Evolutionary conservation across 2,888 invertebrate genomes (phyloP).

Genomic region (Autographa gamma): DNA sequence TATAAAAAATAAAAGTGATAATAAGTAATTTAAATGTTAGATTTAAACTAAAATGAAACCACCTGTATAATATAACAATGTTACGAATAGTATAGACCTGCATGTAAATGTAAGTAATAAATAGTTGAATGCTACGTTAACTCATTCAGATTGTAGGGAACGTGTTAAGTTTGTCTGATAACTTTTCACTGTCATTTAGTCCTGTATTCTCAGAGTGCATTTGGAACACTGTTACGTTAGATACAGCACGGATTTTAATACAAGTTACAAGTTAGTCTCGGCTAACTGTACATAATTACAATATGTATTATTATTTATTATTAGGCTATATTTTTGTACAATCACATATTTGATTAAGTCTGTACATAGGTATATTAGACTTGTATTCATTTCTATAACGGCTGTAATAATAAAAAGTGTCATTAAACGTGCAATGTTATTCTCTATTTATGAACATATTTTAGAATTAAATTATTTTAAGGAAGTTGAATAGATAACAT

Average conservation of each 20-base stretch:
- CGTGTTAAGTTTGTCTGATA: constrained; percentile 4
- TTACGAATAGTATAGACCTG: not conserved
- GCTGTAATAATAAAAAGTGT: too few species aligned
- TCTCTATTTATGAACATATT: too few species aligned
- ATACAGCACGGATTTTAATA: not conserved
- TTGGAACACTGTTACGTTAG: not conserved
- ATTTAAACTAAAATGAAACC: constrained; percentile 13
- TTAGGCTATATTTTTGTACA: too few species aligned
- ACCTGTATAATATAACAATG: not conserved
- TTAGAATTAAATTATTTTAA: too few species aligned
- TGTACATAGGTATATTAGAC: too few species aligned
- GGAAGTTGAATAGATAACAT: too few species aligned
- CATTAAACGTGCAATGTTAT: too few species aligned
- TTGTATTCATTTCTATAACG: too few species aligned
- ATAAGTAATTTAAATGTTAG: constrained; percentile 16
- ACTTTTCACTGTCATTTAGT: not conserved
- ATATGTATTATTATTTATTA: too few species aligned
- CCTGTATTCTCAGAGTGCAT: not conserved
- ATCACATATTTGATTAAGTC: too few species aligned
- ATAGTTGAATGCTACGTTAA: not conserved
- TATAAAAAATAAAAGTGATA: constrained; percentile 67
- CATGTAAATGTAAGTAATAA: not conserved
- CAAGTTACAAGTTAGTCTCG: too few species aligned
- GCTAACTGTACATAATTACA: too few species aligned
- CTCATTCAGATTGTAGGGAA: not conserved